Base-by-base conservation (phyloP, 2,888 invertebrate species). In the Cantharis lateralis region DNA sequence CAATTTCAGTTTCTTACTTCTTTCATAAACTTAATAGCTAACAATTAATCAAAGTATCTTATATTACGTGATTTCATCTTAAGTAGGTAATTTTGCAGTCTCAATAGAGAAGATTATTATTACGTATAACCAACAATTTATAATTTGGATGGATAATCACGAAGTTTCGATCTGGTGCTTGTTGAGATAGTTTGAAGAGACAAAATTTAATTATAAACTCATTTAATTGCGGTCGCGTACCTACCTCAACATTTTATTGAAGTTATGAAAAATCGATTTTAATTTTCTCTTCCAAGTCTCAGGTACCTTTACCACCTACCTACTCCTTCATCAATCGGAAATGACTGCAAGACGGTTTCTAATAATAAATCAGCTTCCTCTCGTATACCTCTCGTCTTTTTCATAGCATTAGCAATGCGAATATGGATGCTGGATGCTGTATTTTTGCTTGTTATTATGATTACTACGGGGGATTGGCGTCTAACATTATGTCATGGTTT, bases 241-340 rank as follows among this genome's bases (percentile, higher is more conserved):
- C 32, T 48, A 48, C 32, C 32, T 48, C 32, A 48, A 48, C 32
- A 48, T 48, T 48, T 48, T 48, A 48, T 48, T 48, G 5, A 48
- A 48, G n/a, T 48, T 48, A 48, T 20, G 68, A 69, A 70, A 48
- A 74, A 74, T 74, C 74, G 74, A 81, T 79, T 73, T 18, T 63
- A 73, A 75, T 64, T 74, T 74, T 72, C 75, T 48, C 71, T 48
- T n/a, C 48, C 61, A 78, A 76, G 79, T 80, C 78, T 76, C 80
- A 82, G 82, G 78, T 82, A 81, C 64, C 64, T 64, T 18, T 18
- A n/a, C 63, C 18, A 64, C 64, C 64, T 64, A 64, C 64, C 64
- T 69, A 68, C 75, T 82, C 81, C 79, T 83, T 83, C 82, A 82
- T 83, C 83, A 84, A 83, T 84, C 84, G 85, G 85, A 85, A 84